Base-by-base conservation (phyloP, 2,797 vertebrate species). In the Thalassophryne amazonica region DNA sequence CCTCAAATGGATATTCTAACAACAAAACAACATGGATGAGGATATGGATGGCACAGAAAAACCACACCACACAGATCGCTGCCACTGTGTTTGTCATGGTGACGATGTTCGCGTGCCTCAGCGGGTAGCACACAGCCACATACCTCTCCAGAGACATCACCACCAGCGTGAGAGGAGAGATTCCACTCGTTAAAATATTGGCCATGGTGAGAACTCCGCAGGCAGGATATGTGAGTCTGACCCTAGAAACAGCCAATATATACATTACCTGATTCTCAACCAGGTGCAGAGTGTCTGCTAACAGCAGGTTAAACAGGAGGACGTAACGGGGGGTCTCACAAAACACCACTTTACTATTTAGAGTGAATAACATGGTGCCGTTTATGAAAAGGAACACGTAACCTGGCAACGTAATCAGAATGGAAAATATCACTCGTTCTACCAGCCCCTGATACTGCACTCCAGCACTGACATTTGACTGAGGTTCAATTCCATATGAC, bases 81-180 rank as follows among this genome's bases (percentile, higher is more conserved):
- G 56, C 13, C 2, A 11, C 21, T 3, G 79, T 78, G 4, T 31
- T 73, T 28, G 39, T 76, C 6, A 43, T 16, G 2, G 77, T 84
- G 40, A 66, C 41, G 9, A 85, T 60, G 19, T 25, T 17, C 28
- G 48, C 37, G 9, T 86, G 75, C n/a, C 54, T 72, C 43, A 84
- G 46, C 6, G 79, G 82, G 24, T 66, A 70, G 29, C 77, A 73
- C 10, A 86, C 63, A 9, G 79, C 67, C 9, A 85, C 53, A 10
- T 75, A 84, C 18, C 79, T 68, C 63, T 86, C 82, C 3, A 85
- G 14, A 8, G 82, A 77, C 80, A 86, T 86, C 33, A 81, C 23
- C 7, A 56, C 58, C 29, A 87, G 60, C 32, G 48, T 87, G 24
- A 83, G 29, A 12, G 83, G 77, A 16, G 72, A 51, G 6, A 67